These are phyloP conservation scores for Eutrigla gurnardus DNA, from an alignment of 2,797 vertebrate genomes.

Conservation along the genomic window DNA sequence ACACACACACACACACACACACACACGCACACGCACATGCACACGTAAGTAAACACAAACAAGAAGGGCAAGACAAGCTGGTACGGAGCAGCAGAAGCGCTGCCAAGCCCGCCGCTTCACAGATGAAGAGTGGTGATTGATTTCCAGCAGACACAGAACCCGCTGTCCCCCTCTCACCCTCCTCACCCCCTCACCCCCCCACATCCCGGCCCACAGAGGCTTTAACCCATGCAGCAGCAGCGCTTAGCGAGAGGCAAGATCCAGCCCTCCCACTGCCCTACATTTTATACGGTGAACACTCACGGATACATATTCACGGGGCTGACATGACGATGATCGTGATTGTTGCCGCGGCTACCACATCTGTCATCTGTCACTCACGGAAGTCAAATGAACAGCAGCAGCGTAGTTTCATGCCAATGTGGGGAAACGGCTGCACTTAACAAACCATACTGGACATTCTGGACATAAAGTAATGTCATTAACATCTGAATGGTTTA, in stretches of 20 bases:
- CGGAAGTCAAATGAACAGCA: constrained; percentile 1
- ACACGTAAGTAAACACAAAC: constrained; percentile 58
- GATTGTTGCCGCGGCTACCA: too few species aligned
- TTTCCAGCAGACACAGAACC: constrained; percentile 77
- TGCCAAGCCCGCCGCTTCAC: constrained; percentile 68
- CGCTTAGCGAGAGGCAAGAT: constrained; percentile 62
- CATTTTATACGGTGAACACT: constrained; percentile 60
- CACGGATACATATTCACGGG: constrained; percentile 21
- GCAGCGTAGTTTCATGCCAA: not conserved
- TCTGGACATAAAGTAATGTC: constrained; percentile 9
- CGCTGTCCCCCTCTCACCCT: constrained; percentile 56
- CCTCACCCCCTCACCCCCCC: too few species aligned
- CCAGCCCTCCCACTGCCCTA: constrained; percentile 74
- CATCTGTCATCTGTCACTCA: constrained; percentile 4
- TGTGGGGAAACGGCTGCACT: constrained; percentile 1
- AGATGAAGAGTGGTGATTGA: constrained; percentile 79
- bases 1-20: constrained; percentile 14
- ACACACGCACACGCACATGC: not conserved
- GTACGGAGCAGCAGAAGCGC: constrained; percentile 72
- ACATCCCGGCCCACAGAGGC: constrained; percentile 51
- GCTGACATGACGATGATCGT: constrained; percentile 14
- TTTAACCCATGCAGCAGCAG: constrained; percentile 71
- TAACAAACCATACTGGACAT: not conserved
- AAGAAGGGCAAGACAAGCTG: constrained; percentile 74
- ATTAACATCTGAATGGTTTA: constrained; percentile 36